phyloP scores from a whole-genome alignment of 2,113 vertebrate genomes.

The Sarotherodon lohbergeri region DNA sequence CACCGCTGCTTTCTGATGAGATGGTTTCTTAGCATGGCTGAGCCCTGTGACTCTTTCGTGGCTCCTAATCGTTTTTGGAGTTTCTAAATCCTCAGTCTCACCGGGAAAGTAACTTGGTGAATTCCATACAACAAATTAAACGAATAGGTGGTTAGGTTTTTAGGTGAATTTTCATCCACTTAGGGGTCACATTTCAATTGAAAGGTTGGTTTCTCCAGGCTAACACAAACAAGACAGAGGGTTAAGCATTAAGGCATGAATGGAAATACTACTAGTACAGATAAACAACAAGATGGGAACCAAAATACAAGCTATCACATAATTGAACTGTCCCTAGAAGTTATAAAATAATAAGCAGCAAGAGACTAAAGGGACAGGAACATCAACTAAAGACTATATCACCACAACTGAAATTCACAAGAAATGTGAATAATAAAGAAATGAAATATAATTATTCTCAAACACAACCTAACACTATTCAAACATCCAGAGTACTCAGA shows the following conservation, averaged over 20 bases:
- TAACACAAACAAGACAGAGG: neutral
- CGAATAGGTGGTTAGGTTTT: accelerated
- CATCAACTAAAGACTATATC: neutral
- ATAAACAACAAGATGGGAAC: neutral
- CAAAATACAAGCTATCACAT: neutral
- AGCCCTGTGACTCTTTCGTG: neutral
- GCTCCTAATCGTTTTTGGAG: neutral
- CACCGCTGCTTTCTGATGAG: neutral
- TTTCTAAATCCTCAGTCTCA: neutral
- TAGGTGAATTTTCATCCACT: neutral
- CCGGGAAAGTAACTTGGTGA: neutral
- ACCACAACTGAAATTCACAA: neutral
- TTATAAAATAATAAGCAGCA: neutral
- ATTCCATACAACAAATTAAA: neutral
- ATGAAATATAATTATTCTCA: neutral
- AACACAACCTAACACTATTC: neutral
- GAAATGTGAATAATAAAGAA: neutral
- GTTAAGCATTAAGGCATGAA: accelerated
- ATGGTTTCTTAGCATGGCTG: neutral
- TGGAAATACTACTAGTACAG: neutral
- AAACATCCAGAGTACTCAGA: neutral
- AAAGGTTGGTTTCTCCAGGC: neutral
- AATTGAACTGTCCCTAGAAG: neutral
- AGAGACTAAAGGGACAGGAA: neutral
- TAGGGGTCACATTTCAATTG: neutral